Conservation (phyloP, 2,797 vertebrate species). For the Ceyx erithaca region DNA sequence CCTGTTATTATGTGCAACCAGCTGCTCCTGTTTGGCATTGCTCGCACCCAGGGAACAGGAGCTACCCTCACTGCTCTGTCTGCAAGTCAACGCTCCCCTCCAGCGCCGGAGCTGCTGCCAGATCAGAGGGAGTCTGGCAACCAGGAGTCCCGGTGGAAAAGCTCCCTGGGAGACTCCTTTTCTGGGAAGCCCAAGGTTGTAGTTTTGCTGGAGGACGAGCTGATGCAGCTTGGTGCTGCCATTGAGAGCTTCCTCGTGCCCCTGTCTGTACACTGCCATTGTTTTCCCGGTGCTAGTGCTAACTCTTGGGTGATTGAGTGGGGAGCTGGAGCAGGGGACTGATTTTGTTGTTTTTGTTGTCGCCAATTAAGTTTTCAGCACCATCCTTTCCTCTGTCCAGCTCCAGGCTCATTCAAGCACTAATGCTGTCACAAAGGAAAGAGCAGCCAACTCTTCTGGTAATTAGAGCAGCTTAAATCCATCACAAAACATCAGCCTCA, state of each 20-base stretch:
- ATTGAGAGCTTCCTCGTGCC: not conserved
- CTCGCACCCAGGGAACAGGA: constrained; percentile 50
- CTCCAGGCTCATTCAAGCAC: constrained; percentile 10
- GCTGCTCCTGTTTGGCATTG: constrained; percentile 70
- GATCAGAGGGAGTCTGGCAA: not conserved
- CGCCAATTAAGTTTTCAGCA: constrained; percentile 60
- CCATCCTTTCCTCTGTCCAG: constrained; percentile 34
- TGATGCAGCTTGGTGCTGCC: not conserved
- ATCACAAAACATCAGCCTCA: not conserved
- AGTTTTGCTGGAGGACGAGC: not conserved
- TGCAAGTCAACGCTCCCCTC: constrained; percentile 26
- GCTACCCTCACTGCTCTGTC: constrained; percentile 24
- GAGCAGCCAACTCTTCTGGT: constrained; percentile 23
- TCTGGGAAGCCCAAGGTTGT: not conserved
- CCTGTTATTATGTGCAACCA: constrained; percentile 71
- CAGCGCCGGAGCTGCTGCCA: not conserved
- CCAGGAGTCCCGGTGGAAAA: not conserved
- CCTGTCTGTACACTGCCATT: not conserved
- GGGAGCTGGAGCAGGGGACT: constrained; percentile 4
- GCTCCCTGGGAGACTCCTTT: not conserved
- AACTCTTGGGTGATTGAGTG: not conserved
- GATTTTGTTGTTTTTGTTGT: constrained; percentile 17
- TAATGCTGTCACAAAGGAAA: constrained; percentile 9
- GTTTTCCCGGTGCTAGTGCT: not conserved
- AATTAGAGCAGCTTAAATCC: constrained; percentile 29